A percentile compares a stretch with the other conserved stretches of the same genome.
Conservation (phyloP, 2,888 invertebrate species). For the Heliconius cydno region DNA sequence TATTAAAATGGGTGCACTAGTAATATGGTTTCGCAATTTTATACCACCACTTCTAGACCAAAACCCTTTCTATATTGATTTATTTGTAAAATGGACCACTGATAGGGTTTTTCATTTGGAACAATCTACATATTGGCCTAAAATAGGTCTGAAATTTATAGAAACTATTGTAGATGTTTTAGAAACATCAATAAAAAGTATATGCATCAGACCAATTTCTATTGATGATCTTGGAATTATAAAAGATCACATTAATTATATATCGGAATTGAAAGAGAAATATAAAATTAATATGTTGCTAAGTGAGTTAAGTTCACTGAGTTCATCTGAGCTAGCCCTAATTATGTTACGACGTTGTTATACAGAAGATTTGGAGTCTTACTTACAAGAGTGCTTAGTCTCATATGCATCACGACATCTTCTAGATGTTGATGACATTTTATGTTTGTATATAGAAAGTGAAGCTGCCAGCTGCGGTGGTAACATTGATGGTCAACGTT, state of each 20-base stretch:
- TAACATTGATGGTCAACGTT: constrained; percentile 68
- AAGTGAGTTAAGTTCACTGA: constrained; percentile 72
- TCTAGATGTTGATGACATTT: constrained; percentile 74
- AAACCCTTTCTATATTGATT: constrained; percentile 75
- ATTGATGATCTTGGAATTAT: constrained; percentile 74
- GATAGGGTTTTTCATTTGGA: constrained; percentile 75
- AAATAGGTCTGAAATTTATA: constrained; percentile 77
- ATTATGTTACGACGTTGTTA: constrained; percentile 80
- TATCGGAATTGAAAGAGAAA: constrained; percentile 75
- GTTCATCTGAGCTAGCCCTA: constrained; percentile 72
- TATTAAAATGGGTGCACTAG: constrained; percentile 73
- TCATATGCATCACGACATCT: constrained; percentile 68
- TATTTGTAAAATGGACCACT: constrained; percentile 78
- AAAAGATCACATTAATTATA: constrained; percentile 70
- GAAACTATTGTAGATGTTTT: constrained; percentile 69
- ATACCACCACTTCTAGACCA: constrained; percentile 70
- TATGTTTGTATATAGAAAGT: constrained; percentile 71
- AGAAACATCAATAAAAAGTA: constrained; percentile 68
- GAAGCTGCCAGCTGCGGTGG: constrained; percentile 74
- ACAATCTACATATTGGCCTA: constrained; percentile 78
- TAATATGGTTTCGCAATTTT: constrained; percentile 77
- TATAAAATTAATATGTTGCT: constrained; percentile 77
- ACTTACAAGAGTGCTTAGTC: constrained; percentile 73
- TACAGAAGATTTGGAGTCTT: constrained; percentile 74
- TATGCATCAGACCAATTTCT: constrained; percentile 71